Base-by-base conservation (phyloP, 2,797 vertebrate species). In the Pelochelys cantorii region DNA sequence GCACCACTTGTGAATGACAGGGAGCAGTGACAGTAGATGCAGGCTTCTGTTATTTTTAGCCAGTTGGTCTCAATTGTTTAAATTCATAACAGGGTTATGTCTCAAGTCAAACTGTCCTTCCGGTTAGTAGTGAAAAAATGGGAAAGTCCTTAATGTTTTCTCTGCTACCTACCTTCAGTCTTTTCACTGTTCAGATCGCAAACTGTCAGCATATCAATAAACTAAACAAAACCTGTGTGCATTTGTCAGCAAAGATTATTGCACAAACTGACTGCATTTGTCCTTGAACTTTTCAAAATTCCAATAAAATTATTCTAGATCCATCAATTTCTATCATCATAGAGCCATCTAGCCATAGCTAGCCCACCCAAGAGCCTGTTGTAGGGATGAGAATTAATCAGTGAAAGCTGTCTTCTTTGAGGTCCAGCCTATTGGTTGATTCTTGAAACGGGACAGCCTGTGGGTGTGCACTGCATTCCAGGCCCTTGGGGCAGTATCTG, bases 381-480 rank as follows among this genome's bases (percentile, higher is more conserved):
- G 25, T 2, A 53, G 25, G 65, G n/a, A 54, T 29, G 37, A 53
- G 62, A 18, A 56, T 17, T 34, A 25, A 29, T 17, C 17, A 62
- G 12, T 56, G 65, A 81, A 37, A 80, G 77, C 83, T 7, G 22
- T 71, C 42, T 54, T 84, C 27, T 31, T 77, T 84, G 29, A 77
- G 15, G 23, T 56, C 62, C 54, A 77, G 52, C 62, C 34, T n/a
- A 62, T 65, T 65, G 62, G 15, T 9, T 65, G 31, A 65, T 18
- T 65, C 56, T 52, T 56, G 20, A 0, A 2, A 18, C 29, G 27
- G 8, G 14, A 23, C 31, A 18, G 22, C 60, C 48, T 7, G 14
- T 13, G 55, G 0, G 0, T 25, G 6, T 56, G 42, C 60, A 10
- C 53, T 79, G 31, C 31, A 65, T n/a, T 65, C 62, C 5, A n/a